A percentile compares a stretch with the other conserved stretches of the same genome.
phyloP scores from a whole-genome alignment of 1,140 invertebrate genomes.

The Papilio polyxenes region DNA sequence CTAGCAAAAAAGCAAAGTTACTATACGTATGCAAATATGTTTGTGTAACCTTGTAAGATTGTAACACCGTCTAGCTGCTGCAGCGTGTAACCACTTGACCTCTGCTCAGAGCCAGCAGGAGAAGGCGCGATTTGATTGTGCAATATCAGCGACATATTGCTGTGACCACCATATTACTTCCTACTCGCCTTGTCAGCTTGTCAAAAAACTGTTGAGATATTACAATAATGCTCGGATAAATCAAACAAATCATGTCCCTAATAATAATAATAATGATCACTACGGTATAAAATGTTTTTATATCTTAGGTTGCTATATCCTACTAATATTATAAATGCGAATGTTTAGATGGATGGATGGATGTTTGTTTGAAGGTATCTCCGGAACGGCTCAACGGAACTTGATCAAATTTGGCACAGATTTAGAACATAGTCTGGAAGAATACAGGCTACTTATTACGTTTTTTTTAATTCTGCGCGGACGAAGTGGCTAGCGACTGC shows the following conservation, averaged over 20 bases:
- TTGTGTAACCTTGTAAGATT: not conserved
- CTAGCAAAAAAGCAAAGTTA: not conserved
- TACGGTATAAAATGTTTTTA: too few species aligned
- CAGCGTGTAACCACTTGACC: constrained; percentile 6
- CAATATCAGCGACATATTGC: not conserved
- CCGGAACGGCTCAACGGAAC: too few species aligned
- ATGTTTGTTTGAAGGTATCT: too few species aligned
- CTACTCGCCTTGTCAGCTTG: constrained; percentile 18
- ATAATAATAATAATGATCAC: not conserved
- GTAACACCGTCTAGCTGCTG: not conserved
- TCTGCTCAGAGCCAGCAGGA: not conserved
- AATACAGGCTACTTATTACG: too few species aligned
- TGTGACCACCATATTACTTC: not conserved
- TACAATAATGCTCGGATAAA: not conserved
- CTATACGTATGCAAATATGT: not conserved
- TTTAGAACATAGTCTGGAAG: too few species aligned
- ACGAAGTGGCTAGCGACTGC: too few species aligned
- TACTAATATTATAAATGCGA: too few species aligned
- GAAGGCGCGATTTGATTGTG: constrained; percentile 23
- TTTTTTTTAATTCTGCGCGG: too few species aligned
- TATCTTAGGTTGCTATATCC: too few species aligned
- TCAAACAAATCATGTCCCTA: not conserved
- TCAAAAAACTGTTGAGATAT: not conserved
- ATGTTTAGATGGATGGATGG: too few species aligned
- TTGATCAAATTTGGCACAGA: too few species aligned